phyloP scores from a whole-genome alignment of 2,797 vertebrate genomes.

The Nasua narica region DNA sequence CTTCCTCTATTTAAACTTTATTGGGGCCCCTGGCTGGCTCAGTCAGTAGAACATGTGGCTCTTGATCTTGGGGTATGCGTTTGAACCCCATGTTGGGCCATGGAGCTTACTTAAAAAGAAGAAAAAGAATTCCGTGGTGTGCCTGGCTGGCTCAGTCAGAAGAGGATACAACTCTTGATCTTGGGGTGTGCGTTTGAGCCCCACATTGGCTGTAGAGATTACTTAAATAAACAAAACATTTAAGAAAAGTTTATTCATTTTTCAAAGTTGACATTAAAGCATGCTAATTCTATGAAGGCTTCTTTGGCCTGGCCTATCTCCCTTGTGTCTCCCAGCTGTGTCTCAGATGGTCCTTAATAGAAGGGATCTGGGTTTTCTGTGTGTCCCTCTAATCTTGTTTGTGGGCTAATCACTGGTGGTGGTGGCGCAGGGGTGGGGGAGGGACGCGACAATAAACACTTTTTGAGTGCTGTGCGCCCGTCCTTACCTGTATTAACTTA shows the following conservation, averaged over 20 bases:
- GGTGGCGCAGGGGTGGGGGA: neutral
- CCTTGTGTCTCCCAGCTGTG: neutral
- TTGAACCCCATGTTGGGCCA: neutral
- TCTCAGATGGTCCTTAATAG: neutral
- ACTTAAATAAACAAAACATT: neutral
- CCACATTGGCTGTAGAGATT: neutral
- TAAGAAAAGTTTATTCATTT: neutral
- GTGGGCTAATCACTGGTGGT: neutral
- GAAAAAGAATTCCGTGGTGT: neutral
- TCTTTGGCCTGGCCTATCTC: neutral
- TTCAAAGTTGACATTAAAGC: neutral
- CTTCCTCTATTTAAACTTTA: neutral
- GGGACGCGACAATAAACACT: neutral
- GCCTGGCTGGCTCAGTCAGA: neutral
- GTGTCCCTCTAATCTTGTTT: neutral
- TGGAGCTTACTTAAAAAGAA: neutral
- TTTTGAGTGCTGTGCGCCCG: neutral
- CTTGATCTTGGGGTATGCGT: neutral
- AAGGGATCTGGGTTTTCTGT: neutral
- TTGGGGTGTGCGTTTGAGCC: neutral
- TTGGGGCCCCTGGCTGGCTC: neutral
- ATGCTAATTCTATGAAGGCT: neutral
- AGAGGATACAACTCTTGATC: neutral
- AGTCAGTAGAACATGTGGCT: neutral
- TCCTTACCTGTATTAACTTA: neutral